These are phyloP conservation scores for Aethes cnicana DNA, from an alignment of 2,888 invertebrate genomes.

Conservation along the genomic window DNA sequence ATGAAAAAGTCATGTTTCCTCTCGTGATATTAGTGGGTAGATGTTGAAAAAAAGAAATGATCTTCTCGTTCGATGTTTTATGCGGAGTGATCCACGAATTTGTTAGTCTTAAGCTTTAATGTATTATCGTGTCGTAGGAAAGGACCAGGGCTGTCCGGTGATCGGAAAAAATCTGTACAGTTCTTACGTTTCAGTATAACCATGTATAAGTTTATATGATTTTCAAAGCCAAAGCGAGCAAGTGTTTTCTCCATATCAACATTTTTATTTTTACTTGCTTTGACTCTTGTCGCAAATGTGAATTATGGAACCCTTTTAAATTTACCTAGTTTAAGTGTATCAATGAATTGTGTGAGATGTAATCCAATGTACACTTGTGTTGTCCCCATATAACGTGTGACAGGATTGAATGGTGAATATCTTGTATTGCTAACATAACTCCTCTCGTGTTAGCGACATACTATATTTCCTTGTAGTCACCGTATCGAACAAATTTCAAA, in stretches of 20 bases:
- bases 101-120: slow-evolving; percentile 71
- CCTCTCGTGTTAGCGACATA: background rate
- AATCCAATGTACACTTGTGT: background rate
- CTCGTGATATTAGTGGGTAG: slow-evolving; percentile 75
- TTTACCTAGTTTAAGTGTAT: background rate
- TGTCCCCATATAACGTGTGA: background rate
- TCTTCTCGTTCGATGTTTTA: slow-evolving; percentile 53
- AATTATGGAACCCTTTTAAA: slow-evolving; percentile 16
- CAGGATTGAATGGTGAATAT: slow-evolving; percentile 12
- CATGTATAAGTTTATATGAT: slow-evolving; percentile 6
- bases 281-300: slow-evolving; percentile 17
- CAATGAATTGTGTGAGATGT: slow-evolving; percentile 3
- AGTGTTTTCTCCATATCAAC: slow-evolving; percentile 3
- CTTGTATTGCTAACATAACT: slow-evolving; percentile 1
- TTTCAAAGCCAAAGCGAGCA: slow-evolving; percentile 23
- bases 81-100: slow-evolving; percentile 65
- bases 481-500: slow-evolving; percentile 47
- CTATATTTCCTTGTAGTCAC: slow-evolving; percentile 15
- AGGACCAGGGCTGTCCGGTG: background rate
- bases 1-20: slow-evolving; percentile 57
- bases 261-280: slow-evolving; percentile 17
- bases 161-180: slow-evolving; percentile 12
- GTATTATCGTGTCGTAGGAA: slow-evolving; percentile 42
- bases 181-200: background rate
- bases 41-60: slow-evolving; percentile 45